Percentiles rank a stretch among this genome's conserved stretches.
Conservation (phyloP, 2,888 invertebrate species). For the Lymantria monacha region DNA sequence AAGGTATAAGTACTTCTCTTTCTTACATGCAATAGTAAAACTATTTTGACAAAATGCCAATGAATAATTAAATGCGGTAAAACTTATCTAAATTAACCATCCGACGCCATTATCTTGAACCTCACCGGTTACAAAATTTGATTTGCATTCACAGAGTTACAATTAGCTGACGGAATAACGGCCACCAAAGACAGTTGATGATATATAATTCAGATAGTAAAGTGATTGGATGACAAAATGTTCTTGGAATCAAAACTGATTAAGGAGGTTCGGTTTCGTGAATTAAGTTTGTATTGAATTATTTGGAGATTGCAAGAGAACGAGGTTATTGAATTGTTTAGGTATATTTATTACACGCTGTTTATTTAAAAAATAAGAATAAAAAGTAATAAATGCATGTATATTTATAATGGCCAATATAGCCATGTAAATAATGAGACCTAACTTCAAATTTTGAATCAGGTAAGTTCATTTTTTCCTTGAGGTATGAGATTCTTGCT, state of each 20-base stretch:
- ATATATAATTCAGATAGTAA: slow-evolving; percentile 40
- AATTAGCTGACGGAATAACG: slow-evolving; percentile 40
- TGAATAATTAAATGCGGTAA: slow-evolving; percentile 35
- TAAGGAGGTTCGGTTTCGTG: slow-evolving; percentile 10
- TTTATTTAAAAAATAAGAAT: no score
- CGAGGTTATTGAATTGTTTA: no score
- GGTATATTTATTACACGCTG: no score
- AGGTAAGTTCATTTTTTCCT: no score
- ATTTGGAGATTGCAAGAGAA: slow-evolving; percentile 11
- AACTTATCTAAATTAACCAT: slow-evolving; percentile 36
- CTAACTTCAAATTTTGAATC: no score
- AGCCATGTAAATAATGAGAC: no score
- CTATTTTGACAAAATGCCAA: slow-evolving; percentile 9
- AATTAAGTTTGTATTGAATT: slow-evolving; percentile 20
- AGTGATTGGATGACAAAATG: slow-evolving; percentile 17
- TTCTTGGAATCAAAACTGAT: slow-evolving; percentile 8
- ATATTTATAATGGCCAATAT: no score
- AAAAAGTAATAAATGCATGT: no score
- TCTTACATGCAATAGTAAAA: no score
- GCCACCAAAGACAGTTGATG: slow-evolving; percentile 24
- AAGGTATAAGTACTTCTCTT: no score
- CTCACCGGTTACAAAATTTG: slow-evolving; percentile 32
- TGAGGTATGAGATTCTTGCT: no score
- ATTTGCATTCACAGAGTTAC: slow-evolving; percentile 50
- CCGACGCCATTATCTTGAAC: slow-evolving; percentile 32